Conservation (phyloP, 1,140 invertebrate genomes). For the Papilio helenus region DNA sequence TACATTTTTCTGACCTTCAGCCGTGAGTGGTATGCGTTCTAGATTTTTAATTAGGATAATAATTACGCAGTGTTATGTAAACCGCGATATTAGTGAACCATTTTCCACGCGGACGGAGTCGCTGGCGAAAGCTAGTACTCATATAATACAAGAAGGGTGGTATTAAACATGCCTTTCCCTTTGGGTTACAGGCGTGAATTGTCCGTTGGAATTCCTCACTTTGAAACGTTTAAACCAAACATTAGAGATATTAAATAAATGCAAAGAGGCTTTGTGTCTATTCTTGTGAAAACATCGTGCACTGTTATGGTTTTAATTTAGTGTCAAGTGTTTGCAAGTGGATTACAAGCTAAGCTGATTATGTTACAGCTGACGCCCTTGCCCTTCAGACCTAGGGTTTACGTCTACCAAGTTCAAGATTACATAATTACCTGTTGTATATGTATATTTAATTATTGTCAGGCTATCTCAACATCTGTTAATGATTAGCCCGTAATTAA, state of each 20-base stretch:
- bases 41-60: neutral
- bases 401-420: neutral
- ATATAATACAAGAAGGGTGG: no score
- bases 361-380: neutral
- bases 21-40: neutral
- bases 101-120: no score
- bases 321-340: slow-evolving; percentile 13
- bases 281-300: slow-evolving; percentile 14
- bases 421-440: neutral
- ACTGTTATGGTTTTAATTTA: slow-evolving; percentile 24
- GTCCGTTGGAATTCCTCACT: neutral
- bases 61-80: neutral
- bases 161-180: no score
- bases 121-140: no score
- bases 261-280: neutral
- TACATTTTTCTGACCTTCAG: neutral
- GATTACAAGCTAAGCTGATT: slow-evolving; percentile 19
- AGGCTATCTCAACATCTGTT: no score
- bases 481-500: no score
- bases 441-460: no score
- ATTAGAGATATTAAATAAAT: neutral
- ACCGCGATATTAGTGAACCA: no score
- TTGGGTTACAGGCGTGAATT: no score
- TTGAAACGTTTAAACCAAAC: neutral
- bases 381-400: neutral